Conservation (phyloP, 2,113 vertebrate genomes). For the Tragelaphus scriptus region DNA sequence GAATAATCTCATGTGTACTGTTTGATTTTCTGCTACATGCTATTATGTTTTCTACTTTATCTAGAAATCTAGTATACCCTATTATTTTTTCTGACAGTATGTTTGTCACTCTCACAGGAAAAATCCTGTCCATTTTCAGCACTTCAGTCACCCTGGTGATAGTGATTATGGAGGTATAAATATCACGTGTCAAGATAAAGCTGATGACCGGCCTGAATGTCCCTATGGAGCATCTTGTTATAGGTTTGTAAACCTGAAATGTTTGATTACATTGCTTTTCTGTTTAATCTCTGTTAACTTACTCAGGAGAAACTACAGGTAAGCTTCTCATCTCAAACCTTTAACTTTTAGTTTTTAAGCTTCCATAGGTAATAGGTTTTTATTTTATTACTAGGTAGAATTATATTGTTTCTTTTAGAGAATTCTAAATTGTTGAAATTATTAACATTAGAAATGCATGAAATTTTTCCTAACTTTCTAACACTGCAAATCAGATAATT, state of each 20-base stretch:
- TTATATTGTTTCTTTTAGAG: neutral
- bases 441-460: neutral
- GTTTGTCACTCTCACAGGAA: conserved; percentile 75
- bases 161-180: conserved; percentile 68
- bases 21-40: neutral
- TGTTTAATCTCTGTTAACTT: neutral
- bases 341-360: neutral
- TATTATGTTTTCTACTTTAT: neutral
- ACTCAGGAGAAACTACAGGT: neutral
- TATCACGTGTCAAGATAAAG: neutral
- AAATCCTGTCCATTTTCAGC: conserved; percentile 84
- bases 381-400: neutral
- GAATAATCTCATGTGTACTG: neutral
- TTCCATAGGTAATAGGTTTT: neutral
- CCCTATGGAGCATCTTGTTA: conserved; percentile 83
- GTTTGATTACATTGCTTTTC: neutral
- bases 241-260: conserved; percentile 67
- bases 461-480: neutral
- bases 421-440: conserved; percentile 14
- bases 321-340: neutral
- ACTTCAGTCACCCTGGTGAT: conserved; percentile 84
- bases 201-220: conserved; percentile 76
- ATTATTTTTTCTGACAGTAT: rapidly evolving
- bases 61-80: neutral
- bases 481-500: neutral